Base-by-base conservation (phyloP, 2,888 invertebrate species). In the Zygothrica quintamaculata region DNA sequence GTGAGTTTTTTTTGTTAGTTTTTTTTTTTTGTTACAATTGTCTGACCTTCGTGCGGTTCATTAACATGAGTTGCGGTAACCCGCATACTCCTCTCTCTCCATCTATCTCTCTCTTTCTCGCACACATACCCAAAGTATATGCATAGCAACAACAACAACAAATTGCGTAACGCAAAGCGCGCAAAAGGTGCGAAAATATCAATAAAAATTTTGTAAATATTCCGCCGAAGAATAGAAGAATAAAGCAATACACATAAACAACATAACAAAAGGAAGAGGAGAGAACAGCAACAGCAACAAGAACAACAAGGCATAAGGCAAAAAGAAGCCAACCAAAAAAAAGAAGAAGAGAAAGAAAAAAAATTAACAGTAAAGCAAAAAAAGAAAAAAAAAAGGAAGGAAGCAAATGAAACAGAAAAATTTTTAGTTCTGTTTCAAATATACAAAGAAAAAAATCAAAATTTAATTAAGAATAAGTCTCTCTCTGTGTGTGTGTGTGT, bases 1-100 rank as follows among this genome's bases (percentile, higher is more conserved):
- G n/a, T n/a, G n/a, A n/a, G n/a, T n/a, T n/a, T n/a, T n/a, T n/a
- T 15, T 53, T 36, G 56, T 44, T 40, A 33, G 46, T 51, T 11
- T 65, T 52, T 53, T 25, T 50, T 43, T 29, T 42, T 46, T 43
- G 59, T 48, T n/a, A 59, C 60, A 39, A 50, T 52, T 59, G 33
- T 55, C 48, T 82, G 84, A 82, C 84, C 84, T 84, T 87, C 85
- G 73, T 65, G 77, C 66, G 79, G 84, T 85, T 84, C 84, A 84
- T 84, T 85, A 84, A 77, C 84, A 85, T 81, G n/a, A n/a, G n/a
- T n/a, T n/a, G n/a, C n/a, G n/a, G n/a, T n/a, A n/a, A n/a, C n/a
- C n/a, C n/a, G n/a, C n/a, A n/a, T n/a, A n/a, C n/a, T n/a, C n/a
- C n/a, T n/a, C n/a, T n/a, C n/a, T n/a, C n/a, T n/a, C n/a, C n/a